Percentiles rank a stretch among this genome's conserved stretches.
These are phyloP conservation scores for Pithys albifrons DNA, from an alignment of 2,113 vertebrate species.

Conservation along the genomic window DNA sequence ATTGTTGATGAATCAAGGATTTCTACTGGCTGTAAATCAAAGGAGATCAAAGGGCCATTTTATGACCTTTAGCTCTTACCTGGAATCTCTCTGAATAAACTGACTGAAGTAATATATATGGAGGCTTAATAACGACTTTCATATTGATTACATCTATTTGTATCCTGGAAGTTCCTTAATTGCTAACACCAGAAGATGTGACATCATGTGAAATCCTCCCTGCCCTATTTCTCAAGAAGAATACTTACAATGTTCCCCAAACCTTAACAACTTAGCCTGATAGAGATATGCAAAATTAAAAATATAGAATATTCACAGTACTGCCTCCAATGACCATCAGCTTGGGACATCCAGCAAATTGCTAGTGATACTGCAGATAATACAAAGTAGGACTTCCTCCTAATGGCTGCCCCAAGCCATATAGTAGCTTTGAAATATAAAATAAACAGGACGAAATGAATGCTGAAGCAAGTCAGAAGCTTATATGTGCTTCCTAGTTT, in stretches of 20 bases:
- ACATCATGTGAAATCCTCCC: background rate
- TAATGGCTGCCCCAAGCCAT: background rate
- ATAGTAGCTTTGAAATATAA: background rate
- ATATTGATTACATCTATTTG: background rate
- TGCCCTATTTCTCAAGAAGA: background rate
- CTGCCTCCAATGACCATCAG: background rate
- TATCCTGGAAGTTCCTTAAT: background rate
- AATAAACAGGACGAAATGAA: background rate
- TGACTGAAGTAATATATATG: background rate
- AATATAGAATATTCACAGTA: background rate
- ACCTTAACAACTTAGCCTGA: background rate
- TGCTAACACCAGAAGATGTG: background rate
- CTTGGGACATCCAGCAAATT: background rate
- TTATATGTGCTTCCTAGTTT: background rate
- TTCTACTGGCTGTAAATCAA: background rate
- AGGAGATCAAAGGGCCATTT: conserved; percentile 18
- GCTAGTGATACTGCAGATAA: background rate
- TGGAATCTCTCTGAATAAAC: background rate
- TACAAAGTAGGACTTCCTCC: background rate
- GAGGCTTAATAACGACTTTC: background rate
- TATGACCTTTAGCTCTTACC: background rate
- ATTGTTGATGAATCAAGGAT: background rate
- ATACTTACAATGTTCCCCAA: background rate
- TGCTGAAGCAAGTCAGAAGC: background rate
- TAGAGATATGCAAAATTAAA: background rate